phyloP scores from a whole-genome alignment of 2,888 invertebrate genomes.

The Macropis europaea region DNA sequence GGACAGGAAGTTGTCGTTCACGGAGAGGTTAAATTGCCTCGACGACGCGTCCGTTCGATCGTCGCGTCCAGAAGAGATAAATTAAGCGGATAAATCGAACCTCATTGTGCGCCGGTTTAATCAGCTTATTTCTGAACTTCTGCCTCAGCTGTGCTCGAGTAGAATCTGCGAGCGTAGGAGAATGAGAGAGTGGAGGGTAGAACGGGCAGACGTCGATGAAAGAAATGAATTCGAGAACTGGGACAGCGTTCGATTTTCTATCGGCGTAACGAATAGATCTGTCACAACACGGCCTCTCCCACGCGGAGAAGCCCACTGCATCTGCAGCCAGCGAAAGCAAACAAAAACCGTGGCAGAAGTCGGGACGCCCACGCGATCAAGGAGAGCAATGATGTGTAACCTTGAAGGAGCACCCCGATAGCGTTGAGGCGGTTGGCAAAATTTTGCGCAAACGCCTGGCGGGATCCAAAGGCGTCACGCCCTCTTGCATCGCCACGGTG shows the following conservation, averaged over 20 bases:
- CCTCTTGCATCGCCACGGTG: too few species aligned
- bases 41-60: conserved; percentile 1
- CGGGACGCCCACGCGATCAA: conserved; percentile 18
- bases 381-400: background rate
- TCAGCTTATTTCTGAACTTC: too few species aligned
- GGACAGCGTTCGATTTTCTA: too few species aligned
- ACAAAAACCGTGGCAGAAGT: background rate
- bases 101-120: too few species aligned
- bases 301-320: too few species aligned
- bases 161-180: too few species aligned
- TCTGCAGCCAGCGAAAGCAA: background rate
- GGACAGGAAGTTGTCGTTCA: conserved; percentile 29
- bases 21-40: conserved; percentile 12
- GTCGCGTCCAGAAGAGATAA: conserved; percentile 28
- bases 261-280: conserved; percentile 22
- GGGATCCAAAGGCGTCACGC: too few species aligned
- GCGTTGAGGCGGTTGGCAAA: conserved; percentile 14
- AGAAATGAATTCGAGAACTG: too few species aligned
- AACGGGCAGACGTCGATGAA: too few species aligned
- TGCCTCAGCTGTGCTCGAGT: too few species aligned
- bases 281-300: too few species aligned
- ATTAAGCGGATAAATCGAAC: conserved; percentile 12
- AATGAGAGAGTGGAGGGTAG: too few species aligned
- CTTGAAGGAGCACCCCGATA: background rate
- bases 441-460: conserved; percentile 33